Conservation (phyloP, 2,797 vertebrate species). For the Syngnathus rostellatus region DNA sequence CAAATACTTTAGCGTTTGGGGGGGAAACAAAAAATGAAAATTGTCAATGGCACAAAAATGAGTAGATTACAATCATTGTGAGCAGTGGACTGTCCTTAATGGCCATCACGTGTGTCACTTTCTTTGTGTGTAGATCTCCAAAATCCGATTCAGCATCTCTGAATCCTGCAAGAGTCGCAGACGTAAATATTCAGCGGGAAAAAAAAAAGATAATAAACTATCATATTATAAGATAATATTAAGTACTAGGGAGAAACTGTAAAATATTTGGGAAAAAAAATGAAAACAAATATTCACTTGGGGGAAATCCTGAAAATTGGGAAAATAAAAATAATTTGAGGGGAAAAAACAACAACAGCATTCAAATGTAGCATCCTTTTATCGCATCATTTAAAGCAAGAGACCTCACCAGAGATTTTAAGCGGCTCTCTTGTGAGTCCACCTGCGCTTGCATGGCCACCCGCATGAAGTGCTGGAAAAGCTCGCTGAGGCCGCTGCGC, state of each 20-base stretch:
- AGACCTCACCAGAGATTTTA: constrained; percentile 65
- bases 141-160: constrained; percentile 67
- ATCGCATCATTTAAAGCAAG: neutral
- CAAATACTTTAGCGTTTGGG: constrained; percentile 14
- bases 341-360: neutral
- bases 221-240: neutral
- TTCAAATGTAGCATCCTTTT: neutral
- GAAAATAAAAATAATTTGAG: neutral
- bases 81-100: constrained; percentile 27
- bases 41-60: constrained; percentile 33
- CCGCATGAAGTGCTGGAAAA: constrained; percentile 73
- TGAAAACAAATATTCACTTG: neutral
- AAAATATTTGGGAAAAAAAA: neutral
- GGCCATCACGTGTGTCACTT: constrained; percentile 45
- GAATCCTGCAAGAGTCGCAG: constrained; percentile 45
- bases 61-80: constrained; percentile 48
- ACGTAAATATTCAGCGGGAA: neutral
- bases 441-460: constrained; percentile 67
- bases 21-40: constrained; percentile 20
- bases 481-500: constrained; percentile 51
- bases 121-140: constrained; percentile 65
- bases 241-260: neutral
- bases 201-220: neutral
- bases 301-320: neutral
- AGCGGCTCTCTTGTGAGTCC: constrained; percentile 49